phyloP scores from a whole-genome alignment of 2,797 vertebrate species.

The Falco rusticolus region DNA sequence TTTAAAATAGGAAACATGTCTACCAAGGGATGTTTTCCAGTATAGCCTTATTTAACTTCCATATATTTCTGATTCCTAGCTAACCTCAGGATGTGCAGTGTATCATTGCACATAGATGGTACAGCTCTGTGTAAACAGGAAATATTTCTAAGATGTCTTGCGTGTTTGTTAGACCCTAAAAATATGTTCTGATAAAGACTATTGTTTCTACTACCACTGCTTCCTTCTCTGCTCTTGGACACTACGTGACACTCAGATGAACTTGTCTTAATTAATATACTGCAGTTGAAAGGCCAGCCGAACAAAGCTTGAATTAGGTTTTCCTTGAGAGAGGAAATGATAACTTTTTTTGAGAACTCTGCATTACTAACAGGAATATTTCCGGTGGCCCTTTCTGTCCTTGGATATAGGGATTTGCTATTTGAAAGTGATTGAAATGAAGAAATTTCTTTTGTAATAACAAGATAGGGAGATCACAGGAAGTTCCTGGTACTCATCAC shows the following conservation, averaged over 20 bases:
- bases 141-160: conserved; percentile 78
- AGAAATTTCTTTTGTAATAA: neutral
- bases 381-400: neutral
- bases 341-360: conserved; percentile 17
- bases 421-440: neutral
- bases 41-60: conserved; percentile 1
- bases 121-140: conserved; percentile 81
- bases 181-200: conserved; percentile 80
- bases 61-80: conserved; percentile 18
- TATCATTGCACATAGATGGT: conserved; percentile 59
- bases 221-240: conserved; percentile 60
- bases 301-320: conserved; percentile 41
- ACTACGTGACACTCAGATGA: conserved; percentile 71
- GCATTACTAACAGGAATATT: neutral
- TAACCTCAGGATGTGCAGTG: conserved; percentile 60
- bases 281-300: conserved; percentile 51
- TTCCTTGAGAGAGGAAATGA: conserved; percentile 56
- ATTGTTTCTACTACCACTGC: conserved; percentile 77
- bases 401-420: neutral
- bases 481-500: neutral
- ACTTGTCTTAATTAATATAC: conserved; percentile 73
- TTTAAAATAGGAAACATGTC: neutral
- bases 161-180: conserved; percentile 73
- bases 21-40: neutral
- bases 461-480: neutral